Evolutionary conservation across 2,888 invertebrate species (phyloP).

Genomic region (Ptychoptera contaminata): DNA sequence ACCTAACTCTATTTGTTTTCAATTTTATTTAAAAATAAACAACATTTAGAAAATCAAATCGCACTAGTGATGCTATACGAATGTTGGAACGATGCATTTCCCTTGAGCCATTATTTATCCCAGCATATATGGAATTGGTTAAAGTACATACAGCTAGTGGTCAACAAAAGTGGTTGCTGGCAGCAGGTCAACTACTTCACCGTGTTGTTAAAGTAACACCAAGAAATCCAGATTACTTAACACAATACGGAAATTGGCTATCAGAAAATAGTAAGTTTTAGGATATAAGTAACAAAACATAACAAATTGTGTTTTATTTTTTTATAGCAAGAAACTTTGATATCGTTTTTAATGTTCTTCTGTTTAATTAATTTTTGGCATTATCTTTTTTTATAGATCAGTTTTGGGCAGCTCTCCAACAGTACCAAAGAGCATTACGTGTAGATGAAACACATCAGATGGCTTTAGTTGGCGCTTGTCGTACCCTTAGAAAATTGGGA

Average conservation of each 20-base stretch:
- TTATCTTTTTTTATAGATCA: constrained; percentile 2
- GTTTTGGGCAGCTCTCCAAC: constrained; percentile 2
- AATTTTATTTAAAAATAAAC: not conserved
- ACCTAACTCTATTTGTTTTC: not conserved
- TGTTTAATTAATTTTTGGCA: not conserved
- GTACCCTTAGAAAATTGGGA: constrained; percentile 42
- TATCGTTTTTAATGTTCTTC: not conserved
- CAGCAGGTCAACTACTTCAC: constrained; percentile 39
- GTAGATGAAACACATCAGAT: constrained; percentile 6
- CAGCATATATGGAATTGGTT: constrained; percentile 51
- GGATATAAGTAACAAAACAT: not conserved
- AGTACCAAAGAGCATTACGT: constrained; percentile 5
- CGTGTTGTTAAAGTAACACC: constrained; percentile 51
- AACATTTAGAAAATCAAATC: constrained; percentile 44
- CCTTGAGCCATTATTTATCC: constrained; percentile 50
- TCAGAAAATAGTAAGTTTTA: constrained; percentile 7
- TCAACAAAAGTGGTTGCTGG: constrained; percentile 15
- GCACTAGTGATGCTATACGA: constrained; percentile 42
- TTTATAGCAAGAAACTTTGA: not conserved
- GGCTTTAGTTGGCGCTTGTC: constrained; percentile 35
- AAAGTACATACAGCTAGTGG: constrained; percentile 35
- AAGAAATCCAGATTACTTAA: constrained; percentile 4
- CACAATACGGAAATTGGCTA: constrained; percentile 10
- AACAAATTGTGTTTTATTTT: not conserved
- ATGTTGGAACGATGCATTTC: constrained; percentile 53